These are phyloP conservation scores for Apaloderma vittatum DNA, from an alignment of 2,113 vertebrate species.

Conservation along the genomic window DNA sequence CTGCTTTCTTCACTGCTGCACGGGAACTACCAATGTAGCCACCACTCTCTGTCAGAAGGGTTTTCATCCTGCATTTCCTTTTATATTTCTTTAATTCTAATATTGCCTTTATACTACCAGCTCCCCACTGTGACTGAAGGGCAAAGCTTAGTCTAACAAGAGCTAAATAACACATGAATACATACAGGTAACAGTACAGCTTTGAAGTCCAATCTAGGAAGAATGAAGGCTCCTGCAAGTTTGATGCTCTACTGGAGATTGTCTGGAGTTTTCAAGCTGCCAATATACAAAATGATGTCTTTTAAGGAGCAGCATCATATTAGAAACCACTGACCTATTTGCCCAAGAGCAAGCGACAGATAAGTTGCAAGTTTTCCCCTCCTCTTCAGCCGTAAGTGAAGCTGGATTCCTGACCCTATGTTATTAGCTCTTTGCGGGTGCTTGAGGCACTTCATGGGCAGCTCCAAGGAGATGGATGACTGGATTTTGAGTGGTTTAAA, in stretches of 20 bases:
- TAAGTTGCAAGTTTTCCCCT: background rate
- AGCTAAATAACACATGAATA: background rate
- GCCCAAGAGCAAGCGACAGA: background rate
- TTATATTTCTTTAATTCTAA: background rate
- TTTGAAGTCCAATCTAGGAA: conserved; percentile 37
- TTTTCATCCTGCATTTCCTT: conserved; percentile 25
- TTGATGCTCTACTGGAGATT: conserved; percentile 28
- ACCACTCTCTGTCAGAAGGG: conserved; percentile 25
- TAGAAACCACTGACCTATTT: background rate
- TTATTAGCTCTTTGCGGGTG: background rate
- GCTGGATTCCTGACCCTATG: background rate
- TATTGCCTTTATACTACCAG: conserved; percentile 23
- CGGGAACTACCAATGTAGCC: conserved; percentile 1
- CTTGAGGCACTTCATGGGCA: background rate
- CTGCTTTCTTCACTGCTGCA: conserved; percentile 32
- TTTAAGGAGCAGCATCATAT: conserved; percentile 11
- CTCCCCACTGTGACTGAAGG: background rate
- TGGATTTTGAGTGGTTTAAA: background rate
- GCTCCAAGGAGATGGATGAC: background rate
- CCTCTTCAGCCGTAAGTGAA: background rate
- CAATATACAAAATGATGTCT: conserved; percentile 2
- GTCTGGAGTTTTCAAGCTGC: background rate
- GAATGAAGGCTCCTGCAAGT: conserved; percentile 18
- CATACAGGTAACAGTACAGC: fast-evolving
- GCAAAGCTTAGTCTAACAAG: conserved; percentile 60